Evolutionary conservation across 1,140 invertebrate species (phyloP), one percentile per base, ranked within the genome.

Genomic region (Coboldia fuscipes): DNA sequence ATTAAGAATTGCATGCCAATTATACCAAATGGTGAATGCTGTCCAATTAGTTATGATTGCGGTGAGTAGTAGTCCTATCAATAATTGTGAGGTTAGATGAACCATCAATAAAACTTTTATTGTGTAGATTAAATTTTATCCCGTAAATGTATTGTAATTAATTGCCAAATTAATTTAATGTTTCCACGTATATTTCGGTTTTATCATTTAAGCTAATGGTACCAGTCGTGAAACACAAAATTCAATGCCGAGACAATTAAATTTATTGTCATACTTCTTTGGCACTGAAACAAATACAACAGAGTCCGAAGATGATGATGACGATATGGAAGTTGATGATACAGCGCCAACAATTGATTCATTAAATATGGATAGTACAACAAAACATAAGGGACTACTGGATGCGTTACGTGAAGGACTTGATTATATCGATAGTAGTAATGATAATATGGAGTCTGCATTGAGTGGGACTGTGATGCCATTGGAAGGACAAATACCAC

Each of bases 31-130:
- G 80, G 78, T 16, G 71, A 83, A 46, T 86, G 81, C 50, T 86
- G 82, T 50, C 78, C 82, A 15, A 72, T 74, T 26, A 78, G 76
- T 43, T 86, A 85, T 45, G 72, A 79, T 41, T 84, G 80, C 44
- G 69, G 71, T 66, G 60, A 32, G 30, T 20, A n/a, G n/a, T n/a
- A n/a, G n/a, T n/a, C n/a, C n/a, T n/a, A n/a, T n/a, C n/a, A n/a
- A n/a, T n/a, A n/a, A n/a, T n/a, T n/a, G n/a, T n/a, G n/a, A n/a
- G n/a, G n/a, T n/a, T n/a, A n/a, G n/a, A n/a, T n/a, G n/a, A n/a
- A n/a, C n/a, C n/a, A n/a, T n/a, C n/a, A n/a, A n/a, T n/a, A n/a
- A n/a, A n/a, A n/a, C n/a, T n/a, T n/a, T n/a, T n/a, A n/a, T n/a
- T n/a, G n/a, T n/a, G n/a, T n/a, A n/a, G n/a, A n/a, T n/a, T n/a